Evolutionary conservation across 2,888 invertebrate genomes (phyloP).

Genomic region (Callyntrura guangdongensis): DNA sequence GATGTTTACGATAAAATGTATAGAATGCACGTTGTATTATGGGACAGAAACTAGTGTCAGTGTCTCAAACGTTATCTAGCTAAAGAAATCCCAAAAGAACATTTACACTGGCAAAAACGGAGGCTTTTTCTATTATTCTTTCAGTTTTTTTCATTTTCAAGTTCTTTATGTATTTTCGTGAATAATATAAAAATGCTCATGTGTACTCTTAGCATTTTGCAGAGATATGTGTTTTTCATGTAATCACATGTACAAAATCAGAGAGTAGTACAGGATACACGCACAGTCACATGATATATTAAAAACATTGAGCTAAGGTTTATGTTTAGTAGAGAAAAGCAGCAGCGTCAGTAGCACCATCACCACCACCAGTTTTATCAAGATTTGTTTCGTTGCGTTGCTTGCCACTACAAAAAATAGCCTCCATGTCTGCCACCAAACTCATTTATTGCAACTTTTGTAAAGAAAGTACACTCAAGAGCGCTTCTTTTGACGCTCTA

Average conservation of each 20-base stretch:
- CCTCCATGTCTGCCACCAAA: constrained; percentile 57
- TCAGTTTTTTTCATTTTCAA: constrained; percentile 39
- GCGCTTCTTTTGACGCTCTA: not conserved
- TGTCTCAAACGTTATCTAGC: constrained; percentile 1
- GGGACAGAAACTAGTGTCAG: not conserved
- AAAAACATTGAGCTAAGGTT: not conserved
- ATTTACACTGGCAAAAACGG: constrained; percentile 36
- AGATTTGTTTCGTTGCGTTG: constrained; percentile 69
- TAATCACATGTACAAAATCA: constrained; percentile 38
- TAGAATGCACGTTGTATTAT: not conserved
- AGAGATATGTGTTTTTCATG: constrained; percentile 27
- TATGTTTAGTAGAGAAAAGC: not conserved
- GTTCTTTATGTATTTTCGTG: constrained; percentile 4
- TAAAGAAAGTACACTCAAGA: constrained; percentile 52
- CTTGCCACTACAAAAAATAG: constrained; percentile 62
- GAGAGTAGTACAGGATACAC: not conserved
- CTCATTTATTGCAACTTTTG: constrained; percentile 66
- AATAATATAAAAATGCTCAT: constrained; percentile 18
- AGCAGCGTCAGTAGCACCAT: constrained; percentile 9
- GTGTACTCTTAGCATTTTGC: constrained; percentile 9
- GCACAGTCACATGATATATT: not conserved
- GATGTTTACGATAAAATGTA: constrained; percentile 23
- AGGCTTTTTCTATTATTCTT: constrained; percentile 42
- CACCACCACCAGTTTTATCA: constrained; percentile 37
- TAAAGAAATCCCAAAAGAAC: constrained; percentile 37